These are phyloP conservation scores for Drosophila setifemur DNA, from an alignment of 1,140 invertebrate species.

Conservation along the genomic window DNA sequence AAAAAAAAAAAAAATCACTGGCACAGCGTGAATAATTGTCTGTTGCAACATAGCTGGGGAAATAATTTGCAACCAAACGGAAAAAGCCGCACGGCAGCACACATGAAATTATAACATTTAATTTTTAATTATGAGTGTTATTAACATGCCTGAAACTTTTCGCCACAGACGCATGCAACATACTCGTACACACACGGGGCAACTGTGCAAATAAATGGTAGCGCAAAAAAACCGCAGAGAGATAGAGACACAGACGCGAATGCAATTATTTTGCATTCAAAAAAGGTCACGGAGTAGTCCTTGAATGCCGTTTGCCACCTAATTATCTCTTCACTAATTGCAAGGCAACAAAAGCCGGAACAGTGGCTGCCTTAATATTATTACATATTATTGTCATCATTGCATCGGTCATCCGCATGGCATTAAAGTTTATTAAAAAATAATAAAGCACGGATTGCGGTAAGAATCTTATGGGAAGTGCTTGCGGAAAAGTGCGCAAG, in stretches of 20 bases:
- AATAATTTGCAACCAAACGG: constrained; percentile 44
- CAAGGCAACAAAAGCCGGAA: constrained; percentile 12
- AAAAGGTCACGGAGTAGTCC: constrained; percentile 6
- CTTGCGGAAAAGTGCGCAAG: neutral
- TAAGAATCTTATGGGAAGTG: neutral
- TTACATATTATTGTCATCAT: neutral
- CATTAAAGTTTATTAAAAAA: neutral
- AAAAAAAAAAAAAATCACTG: constrained; percentile 20
- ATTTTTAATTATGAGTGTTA: constrained; percentile 78
- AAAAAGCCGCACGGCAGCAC: constrained; percentile 60
- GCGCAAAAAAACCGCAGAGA: constrained; percentile 45
- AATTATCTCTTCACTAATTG: constrained; percentile 53
- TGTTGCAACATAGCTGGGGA: constrained; percentile 31
- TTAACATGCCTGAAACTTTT: constrained; percentile 73
- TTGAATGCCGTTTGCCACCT: constrained; percentile 46
- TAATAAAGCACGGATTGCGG: neutral
- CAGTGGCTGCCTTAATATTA: constrained; percentile 5
- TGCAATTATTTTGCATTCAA: constrained; percentile 74
- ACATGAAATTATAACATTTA: constrained; percentile 72
- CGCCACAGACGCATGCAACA: constrained; percentile 54
- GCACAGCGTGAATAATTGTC: constrained; percentile 37
- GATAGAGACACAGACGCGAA: constrained; percentile 5
- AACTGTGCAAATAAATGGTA: constrained; percentile 46
- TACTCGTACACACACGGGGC: constrained; percentile 26
- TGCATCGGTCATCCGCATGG: neutral